Base-by-base conservation (phyloP, 2,888 invertebrate species). In the Clunio marinus region DNA sequence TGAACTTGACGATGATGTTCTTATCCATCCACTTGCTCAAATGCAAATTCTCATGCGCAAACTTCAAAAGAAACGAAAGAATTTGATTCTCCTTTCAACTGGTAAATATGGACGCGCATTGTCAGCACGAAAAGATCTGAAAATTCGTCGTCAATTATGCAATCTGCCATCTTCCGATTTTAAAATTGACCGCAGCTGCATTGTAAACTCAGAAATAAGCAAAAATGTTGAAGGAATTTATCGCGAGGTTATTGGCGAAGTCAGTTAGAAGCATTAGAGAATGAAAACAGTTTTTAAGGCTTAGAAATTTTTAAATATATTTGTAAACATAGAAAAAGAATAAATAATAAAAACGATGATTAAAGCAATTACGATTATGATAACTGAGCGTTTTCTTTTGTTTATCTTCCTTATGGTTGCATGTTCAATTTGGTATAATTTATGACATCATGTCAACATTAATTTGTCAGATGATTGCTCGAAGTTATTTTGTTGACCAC, bases 71-170 rank as follows among this genome's bases (percentile, higher is more conserved):
- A 82, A 85, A 70, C 81, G 87, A 10, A 84, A 83, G 60, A 81
- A 80, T 58, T 74, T 89, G 2, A 82, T 92, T 71, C 83, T 85
- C 70, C 86, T 86, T 74, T 84, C 89, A 51, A 90, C 90, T 17
- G 91, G 90, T 65, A 86, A 87, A 51, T 87, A 86, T 73, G 86
- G 89, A 27, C 82, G 89, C 15, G 93, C 91, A 0, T 77, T 93
- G 59, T 89, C 89, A 72, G 91, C 93, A 5, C 82, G 92, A 17
- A 82, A 88, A 65, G 93, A 93, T 76, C 80, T 93, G 69, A 86
- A 88, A 27, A 82, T 93, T 70, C 81, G 88, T 7, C 80, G 88
- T 32, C 86, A 86, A 74, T 77, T 91, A 58, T 88, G 88, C 74
- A 83, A 86, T 72, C 77, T 88, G 72, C 88, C 88, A 0, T 80